phyloP scores from a whole-genome alignment of 2,888 invertebrate species.

The Choristoneura rosaceana region DNA sequence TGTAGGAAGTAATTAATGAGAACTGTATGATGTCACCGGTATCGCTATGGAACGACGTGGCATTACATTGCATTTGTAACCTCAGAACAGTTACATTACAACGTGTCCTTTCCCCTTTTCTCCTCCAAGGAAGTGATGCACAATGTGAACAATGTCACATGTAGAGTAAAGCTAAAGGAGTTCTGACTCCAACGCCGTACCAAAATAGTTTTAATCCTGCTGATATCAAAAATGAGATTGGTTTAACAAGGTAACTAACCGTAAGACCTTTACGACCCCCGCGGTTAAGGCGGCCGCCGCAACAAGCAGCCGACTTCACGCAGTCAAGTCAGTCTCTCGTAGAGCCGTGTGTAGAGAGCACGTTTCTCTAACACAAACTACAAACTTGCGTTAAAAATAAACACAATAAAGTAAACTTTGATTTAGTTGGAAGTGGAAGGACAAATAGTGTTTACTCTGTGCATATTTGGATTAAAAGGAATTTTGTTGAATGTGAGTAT shows the following conservation, averaged over 20 bases:
- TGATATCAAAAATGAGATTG: background rate
- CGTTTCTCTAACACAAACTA: conserved; percentile 3
- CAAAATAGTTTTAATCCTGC: background rate
- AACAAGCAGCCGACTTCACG: conserved; percentile 31
- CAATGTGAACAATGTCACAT: conserved; percentile 38
- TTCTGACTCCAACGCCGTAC: background rate
- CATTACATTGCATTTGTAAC: conserved; percentile 10
- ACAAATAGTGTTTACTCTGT: conserved; percentile 31
- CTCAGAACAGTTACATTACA: conserved; percentile 21
- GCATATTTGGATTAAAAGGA: conserved; percentile 34
- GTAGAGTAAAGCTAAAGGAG: conserved; percentile 35
- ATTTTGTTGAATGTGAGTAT: conserved; percentile 41
- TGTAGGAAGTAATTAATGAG: conserved; percentile 14
- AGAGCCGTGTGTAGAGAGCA: conserved; percentile 34
- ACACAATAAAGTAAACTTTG: conserved; percentile 17
- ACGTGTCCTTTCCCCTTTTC: conserved; percentile 45
- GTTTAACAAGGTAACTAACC: background rate
- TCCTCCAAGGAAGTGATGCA: conserved; percentile 42
- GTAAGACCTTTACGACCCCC: conserved; percentile 30
- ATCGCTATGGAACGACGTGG: conserved; percentile 16
- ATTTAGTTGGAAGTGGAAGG: conserved; percentile 1
- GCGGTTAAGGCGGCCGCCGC: conserved; percentile 33
- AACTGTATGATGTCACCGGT: conserved; percentile 38
- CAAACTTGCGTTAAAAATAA: conserved; percentile 26
- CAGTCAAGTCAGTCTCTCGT: conserved; percentile 39